Conservation (phyloP, 2,888 invertebrate genomes). For the Morpho deidamia region DNA sequence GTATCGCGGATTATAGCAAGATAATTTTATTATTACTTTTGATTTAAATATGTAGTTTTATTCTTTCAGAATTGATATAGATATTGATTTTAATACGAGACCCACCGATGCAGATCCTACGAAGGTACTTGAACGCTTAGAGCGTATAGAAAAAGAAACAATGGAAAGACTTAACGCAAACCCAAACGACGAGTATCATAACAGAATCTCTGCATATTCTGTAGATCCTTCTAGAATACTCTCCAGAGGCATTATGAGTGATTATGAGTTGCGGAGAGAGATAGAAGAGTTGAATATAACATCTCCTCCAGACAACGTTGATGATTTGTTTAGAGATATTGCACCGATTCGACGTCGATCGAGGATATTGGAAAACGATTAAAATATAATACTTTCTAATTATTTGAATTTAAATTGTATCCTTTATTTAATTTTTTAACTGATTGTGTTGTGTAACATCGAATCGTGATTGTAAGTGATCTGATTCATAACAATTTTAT, state of each 20-base stretch:
- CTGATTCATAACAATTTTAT: too few relatives aligned
- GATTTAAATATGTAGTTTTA: constrained; percentile 1
- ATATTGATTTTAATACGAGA: constrained; percentile 53
- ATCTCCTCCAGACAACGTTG: constrained; percentile 16
- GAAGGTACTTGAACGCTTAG: constrained; percentile 57
- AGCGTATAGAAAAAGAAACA: constrained; percentile 64
- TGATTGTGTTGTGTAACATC: too few relatives aligned
- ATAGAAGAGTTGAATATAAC: constrained; percentile 24
- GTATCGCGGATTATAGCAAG: too few relatives aligned
- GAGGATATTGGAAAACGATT: constrained; percentile 8
- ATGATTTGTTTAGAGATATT: constrained; percentile 21
- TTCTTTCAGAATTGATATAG: constrained; percentile 56
- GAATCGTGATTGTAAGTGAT: too few relatives aligned
- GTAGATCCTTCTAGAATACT: constrained; percentile 21
- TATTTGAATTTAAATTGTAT: too few relatives aligned
- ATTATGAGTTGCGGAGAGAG: constrained; percentile 27
- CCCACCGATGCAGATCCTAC: constrained; percentile 45
- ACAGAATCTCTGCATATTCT: background rate
- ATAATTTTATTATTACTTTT: too few relatives aligned
- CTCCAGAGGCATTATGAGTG: constrained; percentile 20
- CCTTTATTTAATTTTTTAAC: too few relatives aligned
- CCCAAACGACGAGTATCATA: background rate
- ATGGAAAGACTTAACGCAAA: constrained; percentile 41
- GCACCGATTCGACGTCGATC: constrained; percentile 1
- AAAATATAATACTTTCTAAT: background rate